These are phyloP conservation scores for Drosophila tropicalis DNA, from an alignment of 1,140 invertebrate species.

Conservation along the genomic window DNA sequence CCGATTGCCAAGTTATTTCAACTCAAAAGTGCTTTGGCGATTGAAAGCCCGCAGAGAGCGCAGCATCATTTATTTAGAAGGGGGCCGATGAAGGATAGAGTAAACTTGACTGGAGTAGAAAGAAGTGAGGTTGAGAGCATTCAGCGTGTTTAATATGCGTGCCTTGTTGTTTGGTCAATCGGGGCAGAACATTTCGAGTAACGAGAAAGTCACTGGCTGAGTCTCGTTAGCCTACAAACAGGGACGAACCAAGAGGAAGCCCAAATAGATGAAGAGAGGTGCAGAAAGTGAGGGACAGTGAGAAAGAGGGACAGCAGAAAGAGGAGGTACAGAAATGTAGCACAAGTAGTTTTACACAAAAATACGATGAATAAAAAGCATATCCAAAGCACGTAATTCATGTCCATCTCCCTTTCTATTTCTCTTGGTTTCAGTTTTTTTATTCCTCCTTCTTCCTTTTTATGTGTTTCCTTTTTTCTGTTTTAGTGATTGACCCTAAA, in stretches of 20 bases:
- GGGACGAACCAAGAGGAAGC: neutral
- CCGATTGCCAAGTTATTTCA: conserved; percentile 7
- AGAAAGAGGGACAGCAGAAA: conserved; percentile 40
- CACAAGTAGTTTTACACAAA: conserved; percentile 27
- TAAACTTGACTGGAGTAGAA: neutral
- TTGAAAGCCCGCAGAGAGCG: conserved; percentile 71
- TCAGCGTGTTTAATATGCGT: conserved; percentile 67
- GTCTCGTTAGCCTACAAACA: conserved; percentile 59
- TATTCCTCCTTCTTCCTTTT: conserved; percentile 28
- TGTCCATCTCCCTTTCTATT: conserved; percentile 34
- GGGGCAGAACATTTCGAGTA: conserved; percentile 60
- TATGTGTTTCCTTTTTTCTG: conserved; percentile 8
- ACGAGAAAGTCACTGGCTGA: conserved; percentile 40
- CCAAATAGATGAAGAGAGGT: neutral
- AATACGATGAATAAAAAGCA: conserved; percentile 18
- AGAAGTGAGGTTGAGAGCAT: neutral
- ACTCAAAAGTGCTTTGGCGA: conserved; percentile 35
- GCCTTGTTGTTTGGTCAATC: conserved; percentile 75
- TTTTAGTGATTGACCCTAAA: conserved; percentile 73
- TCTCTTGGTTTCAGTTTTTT: conserved; percentile 6
- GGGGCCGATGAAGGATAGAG: neutral
- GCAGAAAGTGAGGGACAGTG: neutral
- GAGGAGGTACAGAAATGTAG: conserved; percentile 34
- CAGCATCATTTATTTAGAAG: conserved; percentile 75
- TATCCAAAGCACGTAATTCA: conserved; percentile 65